These are phyloP conservation scores for Lordiphosa mommai DNA, from an alignment of 1,140 invertebrate species.

Conservation along the genomic window DNA sequence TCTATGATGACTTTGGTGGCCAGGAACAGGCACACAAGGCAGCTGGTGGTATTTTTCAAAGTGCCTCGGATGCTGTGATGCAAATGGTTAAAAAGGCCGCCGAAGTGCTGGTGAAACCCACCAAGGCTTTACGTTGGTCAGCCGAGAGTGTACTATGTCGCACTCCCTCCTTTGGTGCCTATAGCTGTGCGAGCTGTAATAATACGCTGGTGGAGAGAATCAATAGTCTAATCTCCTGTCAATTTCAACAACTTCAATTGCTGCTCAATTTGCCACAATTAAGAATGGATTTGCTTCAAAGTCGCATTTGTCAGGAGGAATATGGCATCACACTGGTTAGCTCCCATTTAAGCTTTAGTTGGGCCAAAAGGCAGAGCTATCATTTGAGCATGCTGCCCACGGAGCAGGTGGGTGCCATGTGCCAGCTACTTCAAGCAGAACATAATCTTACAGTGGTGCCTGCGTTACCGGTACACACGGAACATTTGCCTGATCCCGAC, in stretches of 20 bases:
- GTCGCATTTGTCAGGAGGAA: slow-evolving; percentile 51
- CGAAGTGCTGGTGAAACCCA: slow-evolving; percentile 87
- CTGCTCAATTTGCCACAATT: slow-evolving; percentile 48
- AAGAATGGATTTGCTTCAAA: slow-evolving; percentile 44
- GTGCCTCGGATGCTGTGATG: slow-evolving; percentile 90
- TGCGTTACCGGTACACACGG: slow-evolving; percentile 1
- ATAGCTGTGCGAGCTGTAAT: slow-evolving; percentile 57
- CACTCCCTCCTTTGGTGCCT: slow-evolving; percentile 46
- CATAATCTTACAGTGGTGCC: slow-evolving; percentile 6
- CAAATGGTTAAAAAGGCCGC: slow-evolving; percentile 94
- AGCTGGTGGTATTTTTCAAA: slow-evolving; percentile 85
- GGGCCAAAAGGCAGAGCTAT: slow-evolving; percentile 79
- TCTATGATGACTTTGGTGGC: slow-evolving; percentile 81
- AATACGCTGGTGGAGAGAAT: slow-evolving; percentile 45
- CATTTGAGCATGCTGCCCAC: slow-evolving; percentile 83
- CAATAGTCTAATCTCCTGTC: slow-evolving; percentile 62
- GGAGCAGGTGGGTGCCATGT: slow-evolving; percentile 87
- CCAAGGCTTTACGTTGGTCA: slow-evolving; percentile 62
- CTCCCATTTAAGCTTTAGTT: slow-evolving; percentile 3
- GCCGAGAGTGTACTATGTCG: slow-evolving; percentile 39
- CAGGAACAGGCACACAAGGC: slow-evolving; percentile 72
- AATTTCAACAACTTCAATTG: slow-evolving; percentile 48
- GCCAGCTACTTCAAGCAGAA: slow-evolving; percentile 72
- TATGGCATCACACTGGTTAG: slow-evolving; percentile 33
- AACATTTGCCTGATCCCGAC: slow-evolving; percentile 11